Base-by-base conservation (phyloP, 2,888 invertebrate species). In the Zaprionus obscuricornis region DNA sequence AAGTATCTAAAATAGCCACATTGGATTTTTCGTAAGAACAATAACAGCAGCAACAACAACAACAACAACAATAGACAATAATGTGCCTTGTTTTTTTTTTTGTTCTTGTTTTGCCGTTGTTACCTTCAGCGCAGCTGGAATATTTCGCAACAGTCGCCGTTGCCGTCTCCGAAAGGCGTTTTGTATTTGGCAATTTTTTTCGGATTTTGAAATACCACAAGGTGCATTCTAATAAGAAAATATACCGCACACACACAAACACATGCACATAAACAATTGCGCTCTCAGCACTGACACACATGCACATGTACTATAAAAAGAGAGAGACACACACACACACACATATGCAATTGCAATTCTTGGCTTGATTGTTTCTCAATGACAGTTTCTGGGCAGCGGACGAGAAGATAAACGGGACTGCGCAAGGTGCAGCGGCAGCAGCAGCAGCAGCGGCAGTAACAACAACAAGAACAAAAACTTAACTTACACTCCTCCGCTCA, bases 151-250 rank as follows among this genome's bases (percentile, higher is more conserved):
- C 64, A 63, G 75, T 63, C 78, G 67, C 68, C 83, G 81, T 85
- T 85, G 85, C 64, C 62, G 75, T 63, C 78, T 71, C 68, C 65
- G 68, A 77, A 78, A 78, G 78, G 71, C 77, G 70, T 71, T n/a
- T 74, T 66, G 74, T 66, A 74, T 82, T 82, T 85, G 84, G 81
- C 76, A 82, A 82, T 82, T 74, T n/a, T n/a, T n/a, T 76, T 85
- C 64, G 62, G 74, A 79, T 82, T 82, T 82, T 76, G 81, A 82
- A 82, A 85, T 82, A 83, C 81, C 81, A 85, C 85, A 82, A 82
- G 81, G 81, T 82, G 81, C 81, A 82, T 82, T 82, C 85, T 82
- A 82, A 77, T 65, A 65, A 56, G 58, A 66, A 73, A 57, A 69
- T 36, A 63, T 45, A 62, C n/a, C n/a, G n/a, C 59, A 51, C 58